These are phyloP conservation scores for Emydoidea blandingii DNA, from an alignment of 2,797 vertebrate species.

Conservation along the genomic window DNA sequence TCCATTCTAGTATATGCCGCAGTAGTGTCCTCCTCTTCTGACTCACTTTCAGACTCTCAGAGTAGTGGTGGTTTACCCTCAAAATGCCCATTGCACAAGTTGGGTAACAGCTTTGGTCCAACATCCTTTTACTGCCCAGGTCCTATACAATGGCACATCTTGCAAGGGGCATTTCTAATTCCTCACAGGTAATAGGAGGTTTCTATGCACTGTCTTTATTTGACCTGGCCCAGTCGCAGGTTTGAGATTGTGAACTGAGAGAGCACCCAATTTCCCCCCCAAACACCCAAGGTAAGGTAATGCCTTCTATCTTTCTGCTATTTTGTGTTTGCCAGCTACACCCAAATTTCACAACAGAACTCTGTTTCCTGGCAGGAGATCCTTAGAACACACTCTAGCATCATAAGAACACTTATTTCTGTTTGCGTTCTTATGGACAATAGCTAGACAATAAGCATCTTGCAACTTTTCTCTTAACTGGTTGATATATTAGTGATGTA, in stretches of 20 bases:
- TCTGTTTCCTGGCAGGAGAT: neutral
- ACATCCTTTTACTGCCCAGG: neutral
- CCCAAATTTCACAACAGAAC: neutral
- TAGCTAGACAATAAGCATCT: no score
- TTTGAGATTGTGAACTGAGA: neutral
- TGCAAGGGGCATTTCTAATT: neutral
- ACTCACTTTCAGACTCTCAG: neutral
- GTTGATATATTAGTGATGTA: neutral
- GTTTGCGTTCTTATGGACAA: no score
- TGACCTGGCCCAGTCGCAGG: neutral
- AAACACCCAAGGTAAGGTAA: neutral
- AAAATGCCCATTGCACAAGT: neutral
- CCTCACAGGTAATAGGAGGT: neutral
- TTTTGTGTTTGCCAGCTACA: neutral
- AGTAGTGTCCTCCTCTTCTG: neutral
- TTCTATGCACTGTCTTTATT: neutral
- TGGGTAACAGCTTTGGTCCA: neutral
- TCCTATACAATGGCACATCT: neutral
- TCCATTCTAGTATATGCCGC: neutral
- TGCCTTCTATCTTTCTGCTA: neutral
- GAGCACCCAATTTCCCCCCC: neutral
- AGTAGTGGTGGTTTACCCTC: neutral
- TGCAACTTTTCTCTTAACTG: neutral
- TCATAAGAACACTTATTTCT: no score
- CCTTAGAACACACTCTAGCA: neutral